Base-by-base conservation (phyloP, 2,888 invertebrate species). In the Eupithecia pulchellata region DNA sequence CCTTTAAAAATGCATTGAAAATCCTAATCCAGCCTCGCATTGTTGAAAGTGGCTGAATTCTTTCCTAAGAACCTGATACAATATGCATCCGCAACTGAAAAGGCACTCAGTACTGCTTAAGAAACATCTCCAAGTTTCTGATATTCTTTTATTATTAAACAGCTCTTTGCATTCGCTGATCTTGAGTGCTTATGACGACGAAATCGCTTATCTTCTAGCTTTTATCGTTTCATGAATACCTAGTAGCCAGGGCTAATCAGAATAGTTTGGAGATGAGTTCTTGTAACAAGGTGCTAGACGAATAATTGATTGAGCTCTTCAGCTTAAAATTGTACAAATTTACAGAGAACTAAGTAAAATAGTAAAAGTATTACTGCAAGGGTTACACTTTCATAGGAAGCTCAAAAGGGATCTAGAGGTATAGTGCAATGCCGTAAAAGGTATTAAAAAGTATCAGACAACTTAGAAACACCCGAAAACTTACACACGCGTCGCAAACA, bases 41-140 rank as follows among this genome's bases (percentile, higher is more conserved):
- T 63, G 36, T 63, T 25, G 14, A 63, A 63, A 83, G 83, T 85
- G 11, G 34, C 61, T 61, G 61, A 61, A 61, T 61, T 61, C 61
- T 86, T 86, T 87, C 86, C 86, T 86, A 80, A 84, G 70, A 75
- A 77, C 82, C 86, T 91, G 86, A 91, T 91, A 88, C 86, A 91
- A 91, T 89, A 91, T 91, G 89, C 89, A 91, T 85, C 82, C 76
- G 75, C 72, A 61, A 73, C 78, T 75, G 80, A 78, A 80, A 82
- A 83, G 82, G 77, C 82, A 80, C 78, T 77, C 76, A 77, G 77
- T 75, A 69, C 68, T 34, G 60, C 78, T 81, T 79, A 79, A 75
- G 77, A 77, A 71, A 64, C 68, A 75, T 78, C 78, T 68, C 60
- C 64, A 68, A 67, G 39, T 66, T 73, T 72, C 70, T 75, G 71